Evolutionary conservation across 2,888 invertebrate species (phyloP), one percentile per base, ranked within the genome.

Genomic region (Drosophila ustulata): DNA sequence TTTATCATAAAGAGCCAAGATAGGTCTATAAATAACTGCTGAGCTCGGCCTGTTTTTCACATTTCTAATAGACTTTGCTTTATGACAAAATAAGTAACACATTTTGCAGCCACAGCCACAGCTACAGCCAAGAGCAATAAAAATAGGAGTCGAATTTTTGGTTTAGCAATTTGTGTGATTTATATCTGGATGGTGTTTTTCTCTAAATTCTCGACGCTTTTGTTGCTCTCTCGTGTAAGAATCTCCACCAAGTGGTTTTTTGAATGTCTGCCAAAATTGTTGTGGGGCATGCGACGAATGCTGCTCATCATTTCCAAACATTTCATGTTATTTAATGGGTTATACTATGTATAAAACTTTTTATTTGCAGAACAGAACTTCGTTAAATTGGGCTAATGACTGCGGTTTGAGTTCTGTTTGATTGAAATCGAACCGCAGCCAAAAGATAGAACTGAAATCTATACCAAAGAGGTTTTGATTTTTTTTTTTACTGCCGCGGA

Each of bases 331-430:
- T 30, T 68, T 74, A 70, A 69, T 76, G 73, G 50, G 41, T 23
- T 55, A 67, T 63, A 18, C 13, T 47, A 66, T 74, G 11, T 4
- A 37, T 25, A 25, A n/a, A 13, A 61, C 64, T 68, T 66, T 72
- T 41, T 50, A 69, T 75, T 46, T 61, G 51, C 74, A 58, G 39
- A 57, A 52, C 52, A 64, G 18, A 64, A 37, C 49, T 66, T 57
- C 65, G 37, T 62, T n/a, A 65, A 89, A 80, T 71, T 79, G 75
- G 89, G 82, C 86, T 87, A 89, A 89, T 89, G 79, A 73, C 78
- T 80, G 76, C 72, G 82, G 77, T 66, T 78, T 52, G 50, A 23
- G 59, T 49, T 55, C 61, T 47, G 45, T 57, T 53, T 53, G 55
- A 71, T 43, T 57, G 58, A 59, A 59, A 50, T 41, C 58, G 39